These are phyloP conservation scores for Lepus europaeus DNA, from an alignment of 2,113 vertebrate species.

Conservation along the genomic window DNA sequence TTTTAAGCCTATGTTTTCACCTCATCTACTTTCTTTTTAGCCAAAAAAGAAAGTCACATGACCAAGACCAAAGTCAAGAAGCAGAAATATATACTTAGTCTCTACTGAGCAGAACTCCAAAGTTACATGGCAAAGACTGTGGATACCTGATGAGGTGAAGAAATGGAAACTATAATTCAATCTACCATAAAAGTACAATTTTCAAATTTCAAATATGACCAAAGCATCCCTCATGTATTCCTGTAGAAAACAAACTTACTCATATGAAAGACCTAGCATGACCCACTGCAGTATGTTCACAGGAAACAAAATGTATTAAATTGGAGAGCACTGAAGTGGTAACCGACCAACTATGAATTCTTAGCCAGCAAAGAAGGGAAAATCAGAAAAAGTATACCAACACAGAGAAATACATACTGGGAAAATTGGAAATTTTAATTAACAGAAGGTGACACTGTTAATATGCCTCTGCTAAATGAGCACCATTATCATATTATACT, in stretches of 20 bases:
- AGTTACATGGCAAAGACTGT: too few species aligned
- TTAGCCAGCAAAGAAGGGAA: not conserved
- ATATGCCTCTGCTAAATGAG: not conserved
- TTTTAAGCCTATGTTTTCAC: not conserved
- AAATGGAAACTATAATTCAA: not conserved
- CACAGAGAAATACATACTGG: not conserved
- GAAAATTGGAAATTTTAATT: not conserved
- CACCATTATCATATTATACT: not conserved
- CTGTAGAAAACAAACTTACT: not conserved
- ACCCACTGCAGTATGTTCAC: not conserved
- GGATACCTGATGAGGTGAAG: not conserved
- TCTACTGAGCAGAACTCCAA: not conserved
- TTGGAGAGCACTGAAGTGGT: not conserved
- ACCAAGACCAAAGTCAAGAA: not conserved
- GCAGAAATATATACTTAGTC: not conserved
- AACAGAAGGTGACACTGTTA: not conserved
- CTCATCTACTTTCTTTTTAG: not conserved
- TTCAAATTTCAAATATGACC: not conserved
- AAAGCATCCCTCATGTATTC: not conserved
- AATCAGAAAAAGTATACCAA: not conserved
- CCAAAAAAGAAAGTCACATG: conserved; percentile 4
- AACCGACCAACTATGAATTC: not conserved
- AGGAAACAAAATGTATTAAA: not conserved
- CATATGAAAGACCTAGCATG: not conserved
- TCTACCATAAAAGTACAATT: not conserved